phyloP scores from a whole-genome alignment of 2,113 vertebrate genomes.

The Gnathonemus echidnorhynchus region DNA sequence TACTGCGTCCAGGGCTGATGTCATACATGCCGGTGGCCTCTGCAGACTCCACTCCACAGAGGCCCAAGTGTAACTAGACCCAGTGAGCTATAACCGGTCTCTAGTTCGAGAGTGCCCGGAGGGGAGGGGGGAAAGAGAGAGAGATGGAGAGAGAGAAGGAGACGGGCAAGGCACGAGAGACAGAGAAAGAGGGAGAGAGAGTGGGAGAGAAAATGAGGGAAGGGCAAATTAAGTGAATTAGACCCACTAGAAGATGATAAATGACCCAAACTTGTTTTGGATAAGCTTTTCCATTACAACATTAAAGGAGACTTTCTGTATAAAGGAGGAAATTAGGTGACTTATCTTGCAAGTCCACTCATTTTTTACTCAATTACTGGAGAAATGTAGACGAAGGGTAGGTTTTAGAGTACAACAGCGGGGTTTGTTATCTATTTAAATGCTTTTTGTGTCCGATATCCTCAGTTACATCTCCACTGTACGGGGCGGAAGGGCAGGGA shows the following conservation, averaged over 20 bases:
- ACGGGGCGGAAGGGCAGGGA: background rate
- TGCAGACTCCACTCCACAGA: background rate
- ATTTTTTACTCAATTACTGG: background rate
- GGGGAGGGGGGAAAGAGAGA: background rate
- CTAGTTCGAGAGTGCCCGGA: background rate
- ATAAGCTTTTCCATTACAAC: background rate
- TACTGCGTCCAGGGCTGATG: conserved; percentile 5
- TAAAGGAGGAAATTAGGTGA: background rate
- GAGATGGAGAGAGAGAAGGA: background rate
- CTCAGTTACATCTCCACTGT: background rate
- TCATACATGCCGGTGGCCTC: conserved; percentile 5
- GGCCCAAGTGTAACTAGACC: background rate
- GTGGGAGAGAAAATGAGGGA: background rate
- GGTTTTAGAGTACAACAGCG: background rate
- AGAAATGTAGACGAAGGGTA: background rate
- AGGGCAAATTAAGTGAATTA: background rate
- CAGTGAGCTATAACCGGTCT: background rate
- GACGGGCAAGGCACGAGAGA: background rate
- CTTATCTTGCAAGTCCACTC: background rate
- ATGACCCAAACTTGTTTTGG: background rate
- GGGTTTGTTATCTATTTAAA: background rate
- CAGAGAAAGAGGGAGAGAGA: background rate
- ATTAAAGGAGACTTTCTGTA: background rate
- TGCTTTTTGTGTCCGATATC: background rate
- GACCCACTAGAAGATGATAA: background rate